Percentiles rank a stretch among this genome's conserved stretches.
phyloP scores from a whole-genome alignment of 2,113 vertebrate species.

The Sebastes fasciatus region DNA sequence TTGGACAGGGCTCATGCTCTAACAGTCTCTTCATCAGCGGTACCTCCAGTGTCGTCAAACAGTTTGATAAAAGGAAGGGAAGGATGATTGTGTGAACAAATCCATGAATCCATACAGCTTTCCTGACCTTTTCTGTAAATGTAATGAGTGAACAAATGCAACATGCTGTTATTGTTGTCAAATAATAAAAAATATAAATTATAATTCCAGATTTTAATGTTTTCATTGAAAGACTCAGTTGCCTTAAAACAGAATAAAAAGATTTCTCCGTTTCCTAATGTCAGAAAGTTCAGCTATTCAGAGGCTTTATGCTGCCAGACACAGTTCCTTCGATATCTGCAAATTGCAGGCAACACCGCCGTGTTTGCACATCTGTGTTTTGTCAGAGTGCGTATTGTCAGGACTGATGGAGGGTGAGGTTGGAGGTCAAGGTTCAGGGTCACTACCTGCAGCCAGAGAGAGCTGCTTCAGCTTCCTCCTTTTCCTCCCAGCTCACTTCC shows the following conservation, averaged over 20 bases:
- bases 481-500: slow-evolving; percentile 76
- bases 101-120: slow-evolving; percentile 40
- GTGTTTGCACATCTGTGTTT: slow-evolving; percentile 71
- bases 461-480: slow-evolving; percentile 80
- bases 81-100: slow-evolving; percentile 37
- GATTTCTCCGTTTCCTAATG: not conserved
- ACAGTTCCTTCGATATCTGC: not conserved
- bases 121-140: slow-evolving; percentile 74
- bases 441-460: slow-evolving; percentile 76
- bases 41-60: slow-evolving; percentile 44
- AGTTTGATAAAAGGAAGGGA: slow-evolving; percentile 46
- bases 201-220: slow-evolving; percentile 27
- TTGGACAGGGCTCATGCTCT: slow-evolving; percentile 65
- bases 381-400: slow-evolving; percentile 66
- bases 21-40: slow-evolving; percentile 31
- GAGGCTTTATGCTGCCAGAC: not conserved
- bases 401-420: slow-evolving; percentile 63
- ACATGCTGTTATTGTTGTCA: slow-evolving; percentile 67
- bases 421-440: slow-evolving; percentile 74
- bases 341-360: slow-evolving; percentile 18
- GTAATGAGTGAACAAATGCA: slow-evolving; percentile 65
- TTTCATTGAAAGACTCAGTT: slow-evolving; percentile 2
- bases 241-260: not conserved
- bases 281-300: not conserved
- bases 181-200: slow-evolving; percentile 75